Evolutionary conservation across 2,113 vertebrate species (phyloP).

Genomic region (Podarcis muralis): DNA sequence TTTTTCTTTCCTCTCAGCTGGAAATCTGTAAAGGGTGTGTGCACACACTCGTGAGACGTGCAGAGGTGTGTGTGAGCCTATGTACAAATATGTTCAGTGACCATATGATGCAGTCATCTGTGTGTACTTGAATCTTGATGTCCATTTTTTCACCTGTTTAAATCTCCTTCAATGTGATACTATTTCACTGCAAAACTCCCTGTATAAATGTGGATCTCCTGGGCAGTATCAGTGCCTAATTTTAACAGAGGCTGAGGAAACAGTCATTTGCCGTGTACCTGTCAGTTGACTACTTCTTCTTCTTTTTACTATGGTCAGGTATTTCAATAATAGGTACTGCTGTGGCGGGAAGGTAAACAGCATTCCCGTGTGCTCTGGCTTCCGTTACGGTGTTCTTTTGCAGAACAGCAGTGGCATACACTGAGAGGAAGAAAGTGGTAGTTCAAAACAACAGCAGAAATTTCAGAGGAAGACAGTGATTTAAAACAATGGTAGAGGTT

Average conservation of each 20-base stretch:
- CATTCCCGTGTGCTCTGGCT: too few species aligned
- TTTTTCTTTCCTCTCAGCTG: slow-evolving; percentile 16
- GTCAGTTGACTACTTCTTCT: neutral
- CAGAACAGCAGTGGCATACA: too few species aligned
- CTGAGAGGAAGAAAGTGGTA: too few species aligned
- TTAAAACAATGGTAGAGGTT: too few species aligned
- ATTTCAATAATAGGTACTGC: neutral
- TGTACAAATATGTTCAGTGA: neutral
- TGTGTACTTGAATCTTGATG: neutral
- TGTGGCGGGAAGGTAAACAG: too few species aligned
- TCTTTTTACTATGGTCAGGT: neutral
- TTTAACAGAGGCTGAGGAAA: neutral
- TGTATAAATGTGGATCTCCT: neutral
- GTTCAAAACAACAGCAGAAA: too few species aligned
- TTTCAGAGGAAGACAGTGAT: too few species aligned
- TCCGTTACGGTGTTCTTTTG: too few species aligned
- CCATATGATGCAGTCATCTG: neutral
- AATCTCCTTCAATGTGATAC: neutral
- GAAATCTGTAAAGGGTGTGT: rapidly evolving
- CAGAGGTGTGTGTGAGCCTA: neutral
- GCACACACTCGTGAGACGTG: neutral
- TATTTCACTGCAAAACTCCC: neutral
- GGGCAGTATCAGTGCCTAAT: neutral
- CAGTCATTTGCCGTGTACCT: neutral
- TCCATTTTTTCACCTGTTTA: neutral